Percentiles rank a stretch among this genome's conserved stretches.
phyloP scores from a whole-genome alignment of 2,797 vertebrate genomes.

The Oreortyx pictus region DNA sequence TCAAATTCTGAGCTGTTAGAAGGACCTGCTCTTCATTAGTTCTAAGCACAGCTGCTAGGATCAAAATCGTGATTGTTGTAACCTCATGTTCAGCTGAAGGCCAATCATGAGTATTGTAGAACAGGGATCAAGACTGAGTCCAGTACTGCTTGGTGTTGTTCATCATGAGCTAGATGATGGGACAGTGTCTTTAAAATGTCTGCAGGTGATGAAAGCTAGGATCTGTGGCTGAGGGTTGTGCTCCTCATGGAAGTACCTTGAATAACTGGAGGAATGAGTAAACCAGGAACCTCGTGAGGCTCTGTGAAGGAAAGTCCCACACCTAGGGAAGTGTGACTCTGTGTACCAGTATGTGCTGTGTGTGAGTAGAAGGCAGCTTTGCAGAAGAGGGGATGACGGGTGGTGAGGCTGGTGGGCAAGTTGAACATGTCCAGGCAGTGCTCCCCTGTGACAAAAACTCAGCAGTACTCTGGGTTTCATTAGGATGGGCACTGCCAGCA shows the following conservation, averaged over 20 bases:
- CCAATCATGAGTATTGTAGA: not conserved
- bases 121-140: not conserved
- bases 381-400: not conserved
- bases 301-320: not conserved
- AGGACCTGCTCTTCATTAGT: too few species aligned
- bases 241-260: not conserved
- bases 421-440: not conserved
- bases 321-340: not conserved
- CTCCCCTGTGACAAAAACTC: accelerated
- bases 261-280: not conserved
- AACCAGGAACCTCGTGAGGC: not conserved
- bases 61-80: not conserved
- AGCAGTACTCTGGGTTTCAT: not conserved
- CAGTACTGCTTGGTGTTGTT: not conserved
- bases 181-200: not conserved
- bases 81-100: not conserved
- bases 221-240: not conserved
- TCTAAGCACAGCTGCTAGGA: not conserved
- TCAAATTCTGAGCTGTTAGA: not conserved
- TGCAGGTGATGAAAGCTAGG: not conserved
- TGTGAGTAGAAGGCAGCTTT: not conserved
- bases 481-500: not conserved
- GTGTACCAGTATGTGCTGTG: not conserved
- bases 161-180: not conserved
- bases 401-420: not conserved